phyloP scores from a whole-genome alignment of 2,888 invertebrate genomes.

The Agrotis puta region DNA sequence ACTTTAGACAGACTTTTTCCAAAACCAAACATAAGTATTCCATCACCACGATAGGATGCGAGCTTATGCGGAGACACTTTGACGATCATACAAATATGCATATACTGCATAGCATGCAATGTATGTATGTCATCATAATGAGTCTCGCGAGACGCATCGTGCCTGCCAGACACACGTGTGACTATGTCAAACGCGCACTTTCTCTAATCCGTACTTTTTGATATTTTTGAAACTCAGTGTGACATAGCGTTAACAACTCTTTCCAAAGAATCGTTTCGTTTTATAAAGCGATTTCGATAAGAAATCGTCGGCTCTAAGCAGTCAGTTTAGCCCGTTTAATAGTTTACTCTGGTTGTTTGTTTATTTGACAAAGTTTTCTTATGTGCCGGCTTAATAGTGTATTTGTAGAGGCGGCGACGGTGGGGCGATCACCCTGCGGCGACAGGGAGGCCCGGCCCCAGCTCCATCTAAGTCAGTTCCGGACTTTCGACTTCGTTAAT shows the following conservation, averaged over 20 bases:
- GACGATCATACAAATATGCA: conserved; percentile 22
- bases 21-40: neutral
- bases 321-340: conserved; percentile 66
- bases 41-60: neutral
- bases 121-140: conserved; percentile 70
- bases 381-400: conserved; percentile 74
- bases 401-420: conserved; percentile 73
- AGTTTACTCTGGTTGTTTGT: conserved; percentile 72
- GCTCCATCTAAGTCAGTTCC: conserved; percentile 70
- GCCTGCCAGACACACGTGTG: conserved; percentile 70
- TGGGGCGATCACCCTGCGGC: conserved; percentile 69
- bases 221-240: conserved; percentile 58
- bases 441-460: conserved; percentile 64
- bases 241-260: conserved; percentile 32
- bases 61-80: conserved; percentile 5
- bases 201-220: conserved; percentile 72
- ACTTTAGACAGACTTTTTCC: neutral
- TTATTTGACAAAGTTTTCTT: conserved; percentile 77
- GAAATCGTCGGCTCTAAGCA: conserved; percentile 47
- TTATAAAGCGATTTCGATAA: conserved; percentile 60
- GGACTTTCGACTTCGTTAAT: conserved; percentile 71
- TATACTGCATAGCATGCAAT: conserved; percentile 19
- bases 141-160: conserved; percentile 69
- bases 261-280: conserved; percentile 36
- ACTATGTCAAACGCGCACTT: conserved; percentile 78